Conservation (phyloP, 2,797 vertebrate genomes). For the Xerus rutilus region DNA sequence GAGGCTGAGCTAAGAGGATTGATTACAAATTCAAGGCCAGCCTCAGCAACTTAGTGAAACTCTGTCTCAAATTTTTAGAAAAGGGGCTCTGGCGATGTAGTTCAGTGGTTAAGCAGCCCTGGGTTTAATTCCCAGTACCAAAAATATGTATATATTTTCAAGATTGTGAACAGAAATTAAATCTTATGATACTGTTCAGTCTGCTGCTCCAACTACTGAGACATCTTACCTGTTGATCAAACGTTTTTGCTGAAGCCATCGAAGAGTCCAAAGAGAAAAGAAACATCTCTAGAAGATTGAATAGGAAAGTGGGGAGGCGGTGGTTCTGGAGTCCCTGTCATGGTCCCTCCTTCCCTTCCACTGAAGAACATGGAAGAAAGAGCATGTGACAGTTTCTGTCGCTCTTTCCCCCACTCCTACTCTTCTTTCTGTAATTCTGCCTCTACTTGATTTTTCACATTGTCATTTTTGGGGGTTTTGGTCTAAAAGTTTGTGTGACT, state of each 20-base stretch:
- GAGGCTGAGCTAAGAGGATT: too few relatives aligned
- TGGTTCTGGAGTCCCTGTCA: background rate
- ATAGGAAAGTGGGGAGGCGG: background rate
- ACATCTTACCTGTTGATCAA: constrained; percentile 24
- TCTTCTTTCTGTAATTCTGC: constrained; percentile 8
- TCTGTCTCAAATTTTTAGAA: too few relatives aligned
- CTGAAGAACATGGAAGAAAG: background rate
- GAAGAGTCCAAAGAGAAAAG: background rate
- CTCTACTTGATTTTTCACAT: constrained; percentile 1
- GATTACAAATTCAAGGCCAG: too few relatives aligned
- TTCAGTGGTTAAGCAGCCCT: too few relatives aligned
- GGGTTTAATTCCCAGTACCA: too few relatives aligned
- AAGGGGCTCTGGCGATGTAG: too few relatives aligned
- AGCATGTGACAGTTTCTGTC: background rate
- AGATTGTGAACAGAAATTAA: background rate
- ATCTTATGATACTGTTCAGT: background rate
- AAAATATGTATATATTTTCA: background rate
- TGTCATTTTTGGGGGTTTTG: background rate
- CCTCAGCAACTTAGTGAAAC: too few relatives aligned
- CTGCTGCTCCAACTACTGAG: constrained; percentile 17
- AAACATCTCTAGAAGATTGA: background rate
- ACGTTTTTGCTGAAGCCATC: constrained; percentile 2
- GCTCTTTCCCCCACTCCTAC: background rate
- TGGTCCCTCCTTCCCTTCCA: background rate
- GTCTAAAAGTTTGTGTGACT: constrained; percentile 55